Base-by-base conservation (phyloP, 2,888 invertebrate species). In the Falcaria lacertinaria region DNA sequence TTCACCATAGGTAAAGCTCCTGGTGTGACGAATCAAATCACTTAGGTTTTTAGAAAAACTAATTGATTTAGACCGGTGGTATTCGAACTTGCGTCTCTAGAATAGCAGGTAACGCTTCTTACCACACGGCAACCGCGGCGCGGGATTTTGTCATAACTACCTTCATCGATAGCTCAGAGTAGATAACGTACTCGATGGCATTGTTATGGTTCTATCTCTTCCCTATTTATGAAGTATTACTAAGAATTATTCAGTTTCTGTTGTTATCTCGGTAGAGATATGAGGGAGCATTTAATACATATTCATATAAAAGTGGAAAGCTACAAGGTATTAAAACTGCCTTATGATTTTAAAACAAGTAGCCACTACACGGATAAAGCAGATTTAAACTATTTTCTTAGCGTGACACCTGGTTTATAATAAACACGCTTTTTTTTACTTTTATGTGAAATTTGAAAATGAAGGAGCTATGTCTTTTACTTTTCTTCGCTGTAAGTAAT, bases 401-500 rank as follows among this genome's bases (percentile, higher is more conserved):
- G 5, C 1, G 22, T 22, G 22, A 22, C 5, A 6, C 7, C 6
- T 6, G 22, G 6, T 5, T 22, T 22, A 22, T 6, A 2, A 3
- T 6, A 7, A 6, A 6, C 22, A 22, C 22, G 3, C 42, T 28
- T 40, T 38, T 42, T 25, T 11, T 11, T 22, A 22, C 17, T 42
- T 37, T 17, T 42, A 28, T 15, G 11, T 39, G 1, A 25, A 36
- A 22, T 40, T 52, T 52, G 50, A 48, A 50, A 36, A 60, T 57
- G 55, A 47, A 42, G 38, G 48, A 45, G 15, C 19, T 64, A 33
- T 60, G 45, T 47, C 44, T 64, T 41, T 41, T 65, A 40, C 36
- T 69, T 41, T 42, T 67, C 34, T 45, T 63, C 11, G 17, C 58
- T 48, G 74, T 74, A 44, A 70, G 74, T 28, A n/a, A n/a, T n/a